Conservation (phyloP, 2,888 invertebrate genomes). For the Noctuana brunneofusca region DNA sequence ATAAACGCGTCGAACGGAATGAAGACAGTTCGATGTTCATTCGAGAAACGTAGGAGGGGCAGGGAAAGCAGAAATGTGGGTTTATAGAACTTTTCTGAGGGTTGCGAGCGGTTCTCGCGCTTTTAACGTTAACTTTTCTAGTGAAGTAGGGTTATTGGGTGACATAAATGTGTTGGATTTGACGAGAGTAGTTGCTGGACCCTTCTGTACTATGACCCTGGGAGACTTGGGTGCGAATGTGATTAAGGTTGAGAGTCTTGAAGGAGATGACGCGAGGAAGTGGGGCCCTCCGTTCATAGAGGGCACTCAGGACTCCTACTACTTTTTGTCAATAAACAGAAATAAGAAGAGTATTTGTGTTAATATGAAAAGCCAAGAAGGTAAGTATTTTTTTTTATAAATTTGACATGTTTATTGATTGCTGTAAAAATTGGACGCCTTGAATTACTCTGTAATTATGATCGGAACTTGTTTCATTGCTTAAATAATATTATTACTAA, state of each 20-base stretch:
- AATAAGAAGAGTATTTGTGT: constrained; percentile 97
- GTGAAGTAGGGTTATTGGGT: constrained; percentile 82
- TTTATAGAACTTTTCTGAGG: constrained; percentile 43
- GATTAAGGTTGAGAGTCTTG: constrained; percentile 94
- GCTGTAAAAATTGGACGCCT: too few species aligned
- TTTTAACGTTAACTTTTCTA: constrained; percentile 49
- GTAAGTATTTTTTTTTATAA: too few species aligned
- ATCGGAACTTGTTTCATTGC: too few species aligned
- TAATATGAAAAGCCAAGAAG: constrained; percentile 88
- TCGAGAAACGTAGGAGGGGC: constrained; percentile 44
- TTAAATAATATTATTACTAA: too few species aligned
- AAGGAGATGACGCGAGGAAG: constrained; percentile 91
- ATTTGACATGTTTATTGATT: too few species aligned
- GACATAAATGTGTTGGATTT: constrained; percentile 90
- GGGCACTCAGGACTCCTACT: constrained; percentile 87
- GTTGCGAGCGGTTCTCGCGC: constrained; percentile 13
- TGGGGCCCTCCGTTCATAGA: constrained; percentile 96
- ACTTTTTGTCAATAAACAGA: constrained; percentile 94
- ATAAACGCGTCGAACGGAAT: constrained; percentile 20
- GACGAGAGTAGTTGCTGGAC: constrained; percentile 95
- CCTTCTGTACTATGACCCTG: constrained; percentile 96
- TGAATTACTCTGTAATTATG: too few species aligned
- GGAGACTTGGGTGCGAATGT: constrained; percentile 97
- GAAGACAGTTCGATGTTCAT: constrained; percentile 14
- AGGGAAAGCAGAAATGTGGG: constrained; percentile 25